Evolutionary conservation across 2,888 invertebrate genomes (phyloP).

Genomic region (Andrena flavipes): DNA sequence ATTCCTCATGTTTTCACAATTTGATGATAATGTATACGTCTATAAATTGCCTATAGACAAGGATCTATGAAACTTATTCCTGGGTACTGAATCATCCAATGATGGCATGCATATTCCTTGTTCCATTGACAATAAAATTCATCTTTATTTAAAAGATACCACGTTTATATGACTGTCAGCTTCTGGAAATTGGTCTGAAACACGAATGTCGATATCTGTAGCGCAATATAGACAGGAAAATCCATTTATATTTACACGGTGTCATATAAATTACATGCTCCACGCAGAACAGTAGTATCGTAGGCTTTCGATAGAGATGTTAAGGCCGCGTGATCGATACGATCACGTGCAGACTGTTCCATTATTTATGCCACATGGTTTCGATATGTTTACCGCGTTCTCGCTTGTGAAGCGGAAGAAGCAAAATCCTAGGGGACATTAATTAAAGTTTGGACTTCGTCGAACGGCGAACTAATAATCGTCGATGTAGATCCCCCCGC

Average conservation of each 20-base stretch:
- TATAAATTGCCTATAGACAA: too few species aligned
- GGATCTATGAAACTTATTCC: too few species aligned
- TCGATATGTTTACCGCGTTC: constrained; percentile 4
- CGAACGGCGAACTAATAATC: background rate
- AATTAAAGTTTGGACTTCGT: background rate
- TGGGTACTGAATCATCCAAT: too few species aligned
- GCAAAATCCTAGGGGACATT: background rate
- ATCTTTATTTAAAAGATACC: background rate
- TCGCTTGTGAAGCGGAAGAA: background rate
- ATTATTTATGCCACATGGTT: constrained; percentile 14
- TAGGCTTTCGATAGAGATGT: constrained; percentile 1
- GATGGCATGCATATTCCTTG: too few species aligned
- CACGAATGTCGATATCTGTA: constrained; percentile 8
- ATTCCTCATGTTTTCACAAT: too few species aligned
- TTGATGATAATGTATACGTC: too few species aligned
- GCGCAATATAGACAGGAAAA: constrained; percentile 1
- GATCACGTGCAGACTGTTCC: constrained; percentile 11
- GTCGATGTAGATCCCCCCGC: background rate
- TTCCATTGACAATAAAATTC: background rate
- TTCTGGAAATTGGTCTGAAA: background rate
- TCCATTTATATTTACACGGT: background rate
- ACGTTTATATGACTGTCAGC: background rate
- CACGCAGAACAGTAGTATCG: background rate
- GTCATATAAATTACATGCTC: constrained; percentile 11
- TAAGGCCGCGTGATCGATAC: constrained; percentile 36